These are phyloP conservation scores for Myiagra hebetior DNA, from an alignment of 2,113 vertebrate species.

Conservation along the genomic window DNA sequence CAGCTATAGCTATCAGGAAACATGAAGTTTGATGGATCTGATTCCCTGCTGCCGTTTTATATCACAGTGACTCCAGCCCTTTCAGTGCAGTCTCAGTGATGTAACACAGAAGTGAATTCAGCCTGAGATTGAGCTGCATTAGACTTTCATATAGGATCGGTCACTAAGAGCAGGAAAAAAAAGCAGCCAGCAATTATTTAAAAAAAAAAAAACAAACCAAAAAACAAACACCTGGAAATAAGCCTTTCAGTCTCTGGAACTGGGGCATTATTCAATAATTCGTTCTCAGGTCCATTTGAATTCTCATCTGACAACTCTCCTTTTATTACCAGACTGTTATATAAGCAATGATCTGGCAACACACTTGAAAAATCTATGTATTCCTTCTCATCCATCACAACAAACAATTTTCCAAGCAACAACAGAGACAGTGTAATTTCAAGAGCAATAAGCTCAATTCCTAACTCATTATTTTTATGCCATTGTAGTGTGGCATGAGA, in stretches of 20 bases:
- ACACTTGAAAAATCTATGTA: conserved; percentile 39
- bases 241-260: neutral
- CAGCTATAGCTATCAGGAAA: neutral
- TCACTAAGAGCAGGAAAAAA: conserved; percentile 5
- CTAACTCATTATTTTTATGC: conserved; percentile 38
- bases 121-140: neutral
- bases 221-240: neutral
- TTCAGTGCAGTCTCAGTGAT: neutral
- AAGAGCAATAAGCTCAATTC: conserved; percentile 36
- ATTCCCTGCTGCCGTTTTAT: neutral
- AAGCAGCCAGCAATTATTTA: neutral
- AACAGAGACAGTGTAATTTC: conserved; percentile 45
- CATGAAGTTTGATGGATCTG: neutral
- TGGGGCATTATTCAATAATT: neutral
- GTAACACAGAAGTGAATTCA: neutral
- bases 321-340: conserved; percentile 56
- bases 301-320: conserved; percentile 34
- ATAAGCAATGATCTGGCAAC: conserved; percentile 47
- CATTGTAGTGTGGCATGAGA: neutral
- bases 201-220: neutral
- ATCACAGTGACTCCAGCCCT: neutral
- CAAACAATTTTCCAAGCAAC: conserved; percentile 37
- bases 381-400: conserved; percentile 45
- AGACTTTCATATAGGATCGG: neutral
- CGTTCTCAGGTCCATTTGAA: conserved; percentile 18